phyloP scores from a whole-genome alignment of 1,140 invertebrate genomes.

The Heliconius nattereri region DNA sequence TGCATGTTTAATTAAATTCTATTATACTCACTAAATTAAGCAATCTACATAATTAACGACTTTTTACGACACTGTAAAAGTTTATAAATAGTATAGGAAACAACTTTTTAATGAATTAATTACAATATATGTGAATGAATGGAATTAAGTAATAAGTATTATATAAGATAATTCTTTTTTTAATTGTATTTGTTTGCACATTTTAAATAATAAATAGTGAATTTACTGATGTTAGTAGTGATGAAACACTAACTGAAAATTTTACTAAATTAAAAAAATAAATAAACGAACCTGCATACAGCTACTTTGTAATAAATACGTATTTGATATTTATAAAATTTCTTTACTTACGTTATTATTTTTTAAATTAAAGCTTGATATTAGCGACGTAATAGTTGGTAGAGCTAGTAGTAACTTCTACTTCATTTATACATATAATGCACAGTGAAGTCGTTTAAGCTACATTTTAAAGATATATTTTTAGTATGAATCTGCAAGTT shows the following conservation, averaged over 20 bases:
- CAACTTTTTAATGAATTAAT: neutral
- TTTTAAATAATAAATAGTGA: too few relatives aligned
- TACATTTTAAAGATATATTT: conserved; percentile 12
- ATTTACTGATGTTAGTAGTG: too few relatives aligned
- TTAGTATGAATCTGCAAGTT: conserved; percentile 19
- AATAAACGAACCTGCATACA: too few relatives aligned
- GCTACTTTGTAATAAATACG: too few relatives aligned
- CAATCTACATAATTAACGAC: neutral
- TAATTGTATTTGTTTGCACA: too few relatives aligned
- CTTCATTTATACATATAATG: neutral
- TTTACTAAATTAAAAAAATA: too few relatives aligned
- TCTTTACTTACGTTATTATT: too few relatives aligned
- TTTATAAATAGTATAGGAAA: neutral
- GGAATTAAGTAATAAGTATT: neutral
- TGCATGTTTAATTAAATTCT: conserved; percentile 2
- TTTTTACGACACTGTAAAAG: neutral
- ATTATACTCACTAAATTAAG: neutral
- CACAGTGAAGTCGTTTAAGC: neutral
- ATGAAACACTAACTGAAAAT: too few relatives aligned
- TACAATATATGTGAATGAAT: neutral
- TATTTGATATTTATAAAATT: too few relatives aligned
- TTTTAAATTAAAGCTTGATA: too few relatives aligned
- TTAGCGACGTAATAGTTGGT: neutral
- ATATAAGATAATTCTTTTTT: too few relatives aligned
- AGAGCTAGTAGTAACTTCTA: neutral